Base-by-base conservation (phyloP, 2,888 invertebrate genomes). In the Rhaphigaster nebulosa region DNA sequence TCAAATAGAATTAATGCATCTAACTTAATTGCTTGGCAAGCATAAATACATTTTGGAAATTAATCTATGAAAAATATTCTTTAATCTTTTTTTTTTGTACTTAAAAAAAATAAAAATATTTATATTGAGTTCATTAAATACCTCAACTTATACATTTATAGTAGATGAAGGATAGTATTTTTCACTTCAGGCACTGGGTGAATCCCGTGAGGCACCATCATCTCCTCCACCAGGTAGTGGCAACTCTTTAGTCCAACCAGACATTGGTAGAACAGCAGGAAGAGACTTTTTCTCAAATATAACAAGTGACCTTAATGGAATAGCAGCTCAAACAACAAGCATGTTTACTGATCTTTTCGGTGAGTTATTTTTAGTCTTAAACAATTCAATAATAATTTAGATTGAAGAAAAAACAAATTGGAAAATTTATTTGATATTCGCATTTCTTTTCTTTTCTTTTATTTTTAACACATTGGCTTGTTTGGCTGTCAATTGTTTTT, bases 271-370 rank as follows among this genome's bases (percentile, higher is more conserved):
- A 87, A 91, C 92, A 34, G 89, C 92, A 15, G 92, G 93, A 12
- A 91, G 97, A 90, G 97, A 97, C 94, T 97, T 98, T 95, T 96
- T 99, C 94, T 96, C 98, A 91, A 96, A 98, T 93, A 97, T 99
- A 93, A 98, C 98, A 93, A 98, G 96, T 54, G 99, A 99, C 93
- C 95, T 99, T 90, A 98, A 98, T 93, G 98, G 98, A 15, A 95
- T 98, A 88, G 98, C 99, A 38, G 97, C 98, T 0, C 98, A 98
- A 92, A 98, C 98, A 0, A 96, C 97, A 29, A 98, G 96, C 94
- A 98, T 99, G 96, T 97, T 99, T 93, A 98, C 98, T 90, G 99
- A 98, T 94, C 95, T 99, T 93, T 98, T 99, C 94, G 98, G 98
- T 93, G 95, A 94, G 94, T 93, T 89, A 45, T 45, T 38, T 45